Evolutionary conservation across 2,797 vertebrate genomes (phyloP).

Genomic region (Catostomus latipinnis): DNA sequence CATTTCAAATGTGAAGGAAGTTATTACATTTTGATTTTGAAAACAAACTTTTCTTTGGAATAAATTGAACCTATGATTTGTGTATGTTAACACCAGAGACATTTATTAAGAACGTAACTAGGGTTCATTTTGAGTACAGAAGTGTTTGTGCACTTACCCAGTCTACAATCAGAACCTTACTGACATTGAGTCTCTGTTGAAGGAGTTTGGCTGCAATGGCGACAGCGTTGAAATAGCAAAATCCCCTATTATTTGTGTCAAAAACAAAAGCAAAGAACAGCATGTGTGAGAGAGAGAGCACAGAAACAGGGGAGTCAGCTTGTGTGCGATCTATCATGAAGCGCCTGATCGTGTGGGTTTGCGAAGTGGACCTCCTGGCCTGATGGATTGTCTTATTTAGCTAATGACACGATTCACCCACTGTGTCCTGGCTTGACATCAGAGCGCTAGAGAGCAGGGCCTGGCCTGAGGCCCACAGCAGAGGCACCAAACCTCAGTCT

Average conservation of each 20-base stretch:
- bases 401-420: conserved; percentile 57
- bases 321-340: conserved; percentile 39
- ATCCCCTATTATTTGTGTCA: conserved; percentile 82
- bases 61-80: no score
- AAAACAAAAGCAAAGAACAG: conserved; percentile 2
- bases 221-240: conserved; percentile 98
- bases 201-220: conserved; percentile 95
- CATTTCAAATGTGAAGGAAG: no score
- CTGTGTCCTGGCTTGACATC: conserved; percentile 52
- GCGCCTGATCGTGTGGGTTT: conserved; percentile 26
- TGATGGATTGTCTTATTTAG: conserved; percentile 50
- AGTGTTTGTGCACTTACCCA: conserved; percentile 84
- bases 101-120: not conserved
- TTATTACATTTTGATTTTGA: no score
- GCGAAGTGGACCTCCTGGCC: conserved; percentile 55
- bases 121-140: not conserved
- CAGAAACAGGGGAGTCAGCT: conserved; percentile 35
- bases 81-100: not conserved
- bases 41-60: no score
- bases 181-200: conserved; percentile 91
- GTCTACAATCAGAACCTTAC: conserved; percentile 96
- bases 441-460: conserved; percentile 31
- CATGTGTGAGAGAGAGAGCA: conserved; percentile 9
- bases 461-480: conserved; percentile 41
- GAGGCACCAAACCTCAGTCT: conserved; percentile 36